Evolutionary conservation across 2,797 vertebrate genomes (phyloP).

Genomic region (Lacerta bilineata): DNA sequence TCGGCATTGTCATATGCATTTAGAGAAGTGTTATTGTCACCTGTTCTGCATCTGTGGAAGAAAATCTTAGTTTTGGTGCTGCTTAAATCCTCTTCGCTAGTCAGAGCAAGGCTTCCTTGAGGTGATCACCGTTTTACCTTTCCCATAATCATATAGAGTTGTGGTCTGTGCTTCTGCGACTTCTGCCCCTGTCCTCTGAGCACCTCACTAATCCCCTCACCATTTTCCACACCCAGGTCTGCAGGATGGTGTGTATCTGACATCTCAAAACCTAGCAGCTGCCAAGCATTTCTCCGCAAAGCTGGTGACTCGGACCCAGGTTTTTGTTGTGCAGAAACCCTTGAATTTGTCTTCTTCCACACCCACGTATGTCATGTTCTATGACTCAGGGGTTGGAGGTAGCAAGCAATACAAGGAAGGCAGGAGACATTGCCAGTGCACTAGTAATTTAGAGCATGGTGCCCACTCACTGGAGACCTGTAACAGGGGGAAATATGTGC

Average conservation of each 20-base stretch:
- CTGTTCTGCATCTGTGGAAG: background rate
- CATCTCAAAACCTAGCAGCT: background rate
- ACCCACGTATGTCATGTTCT: background rate
- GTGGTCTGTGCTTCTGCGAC: background rate
- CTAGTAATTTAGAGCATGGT: background rate
- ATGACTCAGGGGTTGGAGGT: background rate
- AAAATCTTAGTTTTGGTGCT: background rate
- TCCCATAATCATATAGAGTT: background rate
- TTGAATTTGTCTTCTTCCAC: background rate
- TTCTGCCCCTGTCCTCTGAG: background rate
- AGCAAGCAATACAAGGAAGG: background rate
- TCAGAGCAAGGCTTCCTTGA: background rate
- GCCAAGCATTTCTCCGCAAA: conserved; percentile 1
- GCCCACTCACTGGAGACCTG: background rate
- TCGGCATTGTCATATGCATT: background rate
- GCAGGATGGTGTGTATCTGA: background rate
- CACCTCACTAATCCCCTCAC: background rate
- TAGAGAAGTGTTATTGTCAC: background rate
- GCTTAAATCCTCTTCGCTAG: background rate
- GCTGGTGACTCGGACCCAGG: conserved; percentile 1
- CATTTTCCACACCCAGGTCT: background rate
- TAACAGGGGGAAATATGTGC: background rate
- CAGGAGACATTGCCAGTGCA: background rate
- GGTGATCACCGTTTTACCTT: background rate
- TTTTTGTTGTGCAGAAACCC: conserved; percentile 21